Evolutionary conservation across 2,888 invertebrate genomes (phyloP), one percentile per base, ranked within the genome.

Genomic region (Metalampra italica): DNA sequence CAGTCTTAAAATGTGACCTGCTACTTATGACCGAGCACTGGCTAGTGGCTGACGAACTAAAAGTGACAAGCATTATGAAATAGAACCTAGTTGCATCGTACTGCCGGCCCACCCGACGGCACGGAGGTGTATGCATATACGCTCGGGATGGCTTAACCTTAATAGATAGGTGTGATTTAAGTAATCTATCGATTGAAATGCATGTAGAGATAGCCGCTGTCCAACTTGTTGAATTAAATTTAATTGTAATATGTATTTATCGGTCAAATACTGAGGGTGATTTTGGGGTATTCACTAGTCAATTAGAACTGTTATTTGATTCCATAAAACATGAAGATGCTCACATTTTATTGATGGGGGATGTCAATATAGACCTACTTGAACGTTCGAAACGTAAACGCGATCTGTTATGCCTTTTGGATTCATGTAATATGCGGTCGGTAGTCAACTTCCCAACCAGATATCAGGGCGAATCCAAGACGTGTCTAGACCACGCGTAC

Each of bases 151-250:
- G 11, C 7, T 3, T 14, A n/a, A 41, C 29, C n/a, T 2, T 41
- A 29, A 7, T 41, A 29, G 41, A 29, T 3, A 38, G 45, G 9
- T 29, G 5, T 29, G 45, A 45, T 9, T 30, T 47, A 9, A 14
- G 38, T 13, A 15, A 11, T 9, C 30, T 29, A 30, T 43, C 47
- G 1, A 30, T 43, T 1, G 47, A 47, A 43, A 47, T 47, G 47
- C 43, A 47, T 8, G 14, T 38, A 14, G 47, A 47, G 14, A 38
- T 47, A 13, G 47, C 47, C 1, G 47, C 47, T 3, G 30, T 43
- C 2, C 47, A 47, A n/a, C 9, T 47, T 7, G 13, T 47, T 11
- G 43, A 47, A 11, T 9, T 13, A n/a, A 43, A 43, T 38, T 11
- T 43, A n/a, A 43, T 45, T 29, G 45, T 45, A 8, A 39, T 45